phyloP scores from a whole-genome alignment of 2,888 invertebrate genomes.

The Aphodius granarius region DNA sequence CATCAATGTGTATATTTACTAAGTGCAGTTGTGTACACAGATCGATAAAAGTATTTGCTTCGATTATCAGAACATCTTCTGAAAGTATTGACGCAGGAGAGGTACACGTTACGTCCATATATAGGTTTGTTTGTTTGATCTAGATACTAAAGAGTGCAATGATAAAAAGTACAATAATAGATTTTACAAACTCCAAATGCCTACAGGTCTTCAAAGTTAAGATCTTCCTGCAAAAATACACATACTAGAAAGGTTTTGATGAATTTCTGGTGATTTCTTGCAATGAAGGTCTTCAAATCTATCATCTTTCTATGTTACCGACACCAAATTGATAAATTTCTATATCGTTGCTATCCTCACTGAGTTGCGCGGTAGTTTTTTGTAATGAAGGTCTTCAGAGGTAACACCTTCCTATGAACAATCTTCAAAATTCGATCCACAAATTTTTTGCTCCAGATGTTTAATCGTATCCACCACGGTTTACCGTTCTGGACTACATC shows the following conservation, averaged over 20 bases:
- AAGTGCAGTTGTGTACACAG: not conserved
- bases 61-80: not conserved
- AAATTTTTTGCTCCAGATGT: not conserved
- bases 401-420: not conserved
- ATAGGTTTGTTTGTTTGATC: not conserved
- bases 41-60: not conserved
- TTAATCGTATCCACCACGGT: not conserved
- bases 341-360: not conserved
- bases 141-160: not conserved
- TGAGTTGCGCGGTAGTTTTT: not conserved
- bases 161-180: not conserved
- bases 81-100: not conserved
- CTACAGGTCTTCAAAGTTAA: not conserved
- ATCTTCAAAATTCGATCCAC: not conserved
- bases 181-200: not conserved
- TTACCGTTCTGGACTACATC: not conserved
- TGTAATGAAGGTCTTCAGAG: not conserved
- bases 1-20: not conserved
- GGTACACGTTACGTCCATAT: not conserved
- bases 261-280: not conserved
- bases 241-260: not conserved
- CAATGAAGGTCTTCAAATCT: not conserved
- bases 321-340: not conserved
- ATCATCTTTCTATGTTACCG: not conserved
- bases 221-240: not conserved